Percentiles rank a stretch among this genome's conserved stretches.
phyloP scores from a whole-genome alignment of 2,113 vertebrate species.

The Colaptes auratus region DNA sequence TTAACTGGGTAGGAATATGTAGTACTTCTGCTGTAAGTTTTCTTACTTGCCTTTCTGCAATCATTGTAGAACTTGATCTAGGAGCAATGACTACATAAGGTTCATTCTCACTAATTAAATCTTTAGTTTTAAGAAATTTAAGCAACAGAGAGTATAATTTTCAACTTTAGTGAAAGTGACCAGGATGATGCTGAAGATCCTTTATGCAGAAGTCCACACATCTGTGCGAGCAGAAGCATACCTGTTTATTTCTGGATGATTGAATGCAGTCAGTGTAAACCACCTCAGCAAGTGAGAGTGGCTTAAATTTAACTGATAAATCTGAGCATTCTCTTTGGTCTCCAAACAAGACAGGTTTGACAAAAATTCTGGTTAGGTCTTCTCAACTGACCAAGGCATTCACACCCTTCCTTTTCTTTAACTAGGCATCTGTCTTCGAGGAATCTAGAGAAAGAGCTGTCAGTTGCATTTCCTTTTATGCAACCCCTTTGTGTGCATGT shows the following conservation, averaged over 20 bases:
- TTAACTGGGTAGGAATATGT: not conserved
- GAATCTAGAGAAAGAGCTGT: not conserved
- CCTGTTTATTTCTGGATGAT: not conserved
- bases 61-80: not conserved
- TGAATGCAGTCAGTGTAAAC: not conserved
- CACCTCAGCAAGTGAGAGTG: not conserved
- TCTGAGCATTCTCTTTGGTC: not conserved
- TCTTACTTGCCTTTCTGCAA: not conserved
- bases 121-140: not conserved
- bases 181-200: not conserved
- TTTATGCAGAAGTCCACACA: not conserved
- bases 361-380: not conserved
- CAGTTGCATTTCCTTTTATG: not conserved
- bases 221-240: accelerated
- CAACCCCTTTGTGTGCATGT: not conserved
- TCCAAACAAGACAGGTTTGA: not conserved
- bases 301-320: not conserved
- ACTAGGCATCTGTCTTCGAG: not conserved
- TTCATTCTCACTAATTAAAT: not conserved
- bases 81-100: not conserved
- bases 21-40: not conserved
- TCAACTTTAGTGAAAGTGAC: not conserved
- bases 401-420: not conserved
- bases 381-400: not conserved
- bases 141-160: not conserved